Evolutionary conservation across 2,113 vertebrate genomes (phyloP).

Genomic region (Alouatta palliata): DNA sequence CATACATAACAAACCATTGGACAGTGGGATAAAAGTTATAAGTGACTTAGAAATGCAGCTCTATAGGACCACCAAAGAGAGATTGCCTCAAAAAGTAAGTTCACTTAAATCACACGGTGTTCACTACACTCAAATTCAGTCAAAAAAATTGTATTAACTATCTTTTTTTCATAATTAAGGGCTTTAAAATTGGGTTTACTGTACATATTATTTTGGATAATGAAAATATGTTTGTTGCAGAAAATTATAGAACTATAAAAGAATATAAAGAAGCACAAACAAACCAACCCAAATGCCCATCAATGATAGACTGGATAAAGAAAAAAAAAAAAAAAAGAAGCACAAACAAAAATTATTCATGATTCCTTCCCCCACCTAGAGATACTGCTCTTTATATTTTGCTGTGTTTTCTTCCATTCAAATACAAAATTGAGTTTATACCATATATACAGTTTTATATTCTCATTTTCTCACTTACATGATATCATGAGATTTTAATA

Average conservation of each 20-base stretch:
- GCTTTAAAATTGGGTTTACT: neutral
- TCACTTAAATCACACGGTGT: neutral
- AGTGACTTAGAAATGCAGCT: neutral
- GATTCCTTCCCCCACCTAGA: neutral
- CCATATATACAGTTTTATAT: neutral
- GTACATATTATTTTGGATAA: neutral
- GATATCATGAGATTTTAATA: neutral
- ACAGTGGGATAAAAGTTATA: neutral
- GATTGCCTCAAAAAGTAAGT: neutral
- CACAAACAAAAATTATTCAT: neutral
- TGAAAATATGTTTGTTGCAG: neutral
- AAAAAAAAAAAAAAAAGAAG: no score
- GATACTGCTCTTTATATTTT: conserved; percentile 3
- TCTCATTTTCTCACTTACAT: neutral
- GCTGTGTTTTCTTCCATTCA: conserved; percentile 7
- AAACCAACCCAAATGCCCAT: no score
- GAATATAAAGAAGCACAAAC: neutral
- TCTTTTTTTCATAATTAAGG: neutral
- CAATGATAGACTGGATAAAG: no score
- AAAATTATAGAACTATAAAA: neutral
- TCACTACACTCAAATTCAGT: neutral
- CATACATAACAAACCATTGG: neutral
- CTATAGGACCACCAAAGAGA: neutral
- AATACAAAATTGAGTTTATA: conserved; percentile 2
- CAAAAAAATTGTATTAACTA: neutral